Base-by-base conservation (phyloP, 2,888 invertebrate species). In the Patella caerulea region DNA sequence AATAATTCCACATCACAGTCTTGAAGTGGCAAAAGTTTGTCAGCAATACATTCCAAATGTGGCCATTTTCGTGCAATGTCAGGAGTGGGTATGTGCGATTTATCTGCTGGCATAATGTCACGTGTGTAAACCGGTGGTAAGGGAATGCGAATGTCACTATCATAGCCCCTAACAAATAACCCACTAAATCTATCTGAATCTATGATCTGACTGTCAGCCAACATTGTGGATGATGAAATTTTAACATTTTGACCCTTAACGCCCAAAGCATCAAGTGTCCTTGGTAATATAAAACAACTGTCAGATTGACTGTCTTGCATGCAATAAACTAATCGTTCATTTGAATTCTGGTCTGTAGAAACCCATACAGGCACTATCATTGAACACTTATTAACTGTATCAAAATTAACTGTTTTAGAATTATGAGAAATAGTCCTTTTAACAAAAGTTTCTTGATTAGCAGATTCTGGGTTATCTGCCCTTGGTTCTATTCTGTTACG, bases 241-340 rank as follows among this genome's bases (percentile, higher is more conserved):
- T 34, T 34, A 34, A 34, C 34, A 34, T 34, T 34, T 34, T 34
- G 34, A 34, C 34, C 34, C 34, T 34, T 34, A 34, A 77, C 24
- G 34, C 77, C 77, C 14, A 83, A 69, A 5, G 72, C 65, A 52
- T 78, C 74, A 52, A 54, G 71, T 14, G 82, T 82, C 29, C 75
- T 71, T 9, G 80, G 72, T 24, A 78, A 56, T 52, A 84, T 72
- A 74, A 85, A 85, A 7, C 79, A 76, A 14, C 84, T 83, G 72
- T 86, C 84, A 15, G 82, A 82, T 75, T 83, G 83, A 7, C 83
- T 76, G 75, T 86, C 84, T 29, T 85, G 71, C 24, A 84, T 34
- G 5, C 83, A 84, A 79, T 85, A 85, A 0, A 84, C 79, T 4
- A 84, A 56, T 14, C n/a, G 29, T 77, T 84, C 85, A 34, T 34